phyloP scores from a whole-genome alignment of 2,888 invertebrate species.

The Dinocampus coccinellae region DNA sequence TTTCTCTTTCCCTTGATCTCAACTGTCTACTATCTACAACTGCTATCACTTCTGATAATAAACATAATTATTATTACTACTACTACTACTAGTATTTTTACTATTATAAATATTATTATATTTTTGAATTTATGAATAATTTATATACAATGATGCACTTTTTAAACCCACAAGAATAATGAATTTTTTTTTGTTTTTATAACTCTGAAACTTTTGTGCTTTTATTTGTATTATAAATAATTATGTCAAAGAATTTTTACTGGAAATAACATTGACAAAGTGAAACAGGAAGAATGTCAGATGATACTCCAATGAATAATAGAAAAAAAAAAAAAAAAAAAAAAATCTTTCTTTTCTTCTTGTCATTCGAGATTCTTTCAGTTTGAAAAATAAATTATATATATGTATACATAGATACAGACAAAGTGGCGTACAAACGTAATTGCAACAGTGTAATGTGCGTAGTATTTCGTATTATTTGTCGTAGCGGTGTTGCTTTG shows the following conservation, averaged over 20 bases:
- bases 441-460: neutral
- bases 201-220: too few relatives aligned
- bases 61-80: neutral
- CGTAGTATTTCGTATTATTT: neutral
- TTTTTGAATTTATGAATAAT: neutral
- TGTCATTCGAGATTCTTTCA: too few relatives aligned
- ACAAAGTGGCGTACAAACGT: neutral
- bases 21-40: neutral
- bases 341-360: too few relatives aligned
- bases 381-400: too few relatives aligned
- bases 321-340: too few relatives aligned
- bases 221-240: too few relatives aligned
- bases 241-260: too few relatives aligned
- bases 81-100: neutral
- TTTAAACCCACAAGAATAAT: too few relatives aligned
- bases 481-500: slow-evolving; percentile 2
- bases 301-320: too few relatives aligned
- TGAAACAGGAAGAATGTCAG: neutral
- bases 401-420: neutral
- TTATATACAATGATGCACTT: too few relatives aligned
- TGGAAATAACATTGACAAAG: neutral
- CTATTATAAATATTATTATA: neutral
- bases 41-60: neutral
- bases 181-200: too few relatives aligned
- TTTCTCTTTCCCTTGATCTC: neutral